phyloP scores from a whole-genome alignment of 1,140 invertebrate genomes.

The Aricia agestis region DNA sequence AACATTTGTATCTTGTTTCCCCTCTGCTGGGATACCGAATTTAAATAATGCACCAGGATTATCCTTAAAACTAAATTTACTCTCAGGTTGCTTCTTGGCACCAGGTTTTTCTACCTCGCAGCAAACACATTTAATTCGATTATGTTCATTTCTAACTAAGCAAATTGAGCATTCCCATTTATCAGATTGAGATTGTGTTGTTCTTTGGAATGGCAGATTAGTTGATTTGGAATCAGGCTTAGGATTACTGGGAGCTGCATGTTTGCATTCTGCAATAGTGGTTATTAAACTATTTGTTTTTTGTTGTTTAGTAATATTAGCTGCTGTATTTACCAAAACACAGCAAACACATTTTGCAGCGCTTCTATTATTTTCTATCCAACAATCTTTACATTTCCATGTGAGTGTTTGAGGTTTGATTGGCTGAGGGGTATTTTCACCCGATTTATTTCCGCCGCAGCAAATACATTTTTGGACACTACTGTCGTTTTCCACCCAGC shows the following conservation, averaged over 20 bases:
- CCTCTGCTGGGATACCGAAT: slow-evolving; percentile 65
- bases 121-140: slow-evolving; percentile 79
- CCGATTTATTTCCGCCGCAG: slow-evolving; percentile 71
- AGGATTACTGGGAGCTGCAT: slow-evolving; percentile 71
- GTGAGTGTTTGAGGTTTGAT: slow-evolving; percentile 21
- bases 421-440: neutral
- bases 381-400: slow-evolving; percentile 79
- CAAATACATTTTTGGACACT: slow-evolving; percentile 78
- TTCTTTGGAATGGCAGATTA: slow-evolving; percentile 35
- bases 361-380: slow-evolving; percentile 79
- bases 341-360: slow-evolving; percentile 80
- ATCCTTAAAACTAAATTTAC: slow-evolving; percentile 46
- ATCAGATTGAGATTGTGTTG: slow-evolving; percentile 56
- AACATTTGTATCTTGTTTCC: slow-evolving; percentile 14
- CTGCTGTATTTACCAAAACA: slow-evolving; percentile 51
- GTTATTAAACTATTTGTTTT: neutral
- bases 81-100: slow-evolving; percentile 31
- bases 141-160: slow-evolving; percentile 79
- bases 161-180: slow-evolving; percentile 83
- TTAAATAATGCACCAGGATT: slow-evolving; percentile 49
- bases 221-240: slow-evolving; percentile 61
- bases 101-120: slow-evolving; percentile 82
- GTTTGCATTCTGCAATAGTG: slow-evolving; percentile 27
- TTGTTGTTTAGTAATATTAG: slow-evolving; percentile 10
- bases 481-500: slow-evolving; percentile 80